These are phyloP conservation scores for Labeo rohita DNA, from an alignment of 2,113 vertebrate species.

Conservation along the genomic window DNA sequence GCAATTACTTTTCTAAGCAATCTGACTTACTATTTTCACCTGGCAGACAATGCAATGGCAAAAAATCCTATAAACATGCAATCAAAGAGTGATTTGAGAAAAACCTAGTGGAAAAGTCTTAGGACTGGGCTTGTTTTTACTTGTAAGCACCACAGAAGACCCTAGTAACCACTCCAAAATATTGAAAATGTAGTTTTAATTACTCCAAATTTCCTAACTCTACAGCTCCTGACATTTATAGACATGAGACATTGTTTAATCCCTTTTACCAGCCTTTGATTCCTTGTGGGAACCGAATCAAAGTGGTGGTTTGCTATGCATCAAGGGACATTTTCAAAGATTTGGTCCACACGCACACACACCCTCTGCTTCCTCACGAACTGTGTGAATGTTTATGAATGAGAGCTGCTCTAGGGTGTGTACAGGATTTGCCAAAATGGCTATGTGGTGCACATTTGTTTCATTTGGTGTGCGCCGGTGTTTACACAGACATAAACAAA, in stretches of 20 bases:
- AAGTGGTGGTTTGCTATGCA: background rate
- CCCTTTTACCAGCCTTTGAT: background rate
- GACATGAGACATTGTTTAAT: background rate
- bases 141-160: background rate
- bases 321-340: constrained; percentile 3
- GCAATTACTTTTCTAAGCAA: background rate
- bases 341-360: background rate
- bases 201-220: too few relatives aligned
- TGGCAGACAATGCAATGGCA: background rate
- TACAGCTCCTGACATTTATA: background rate
- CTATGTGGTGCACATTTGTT: constrained; percentile 8
- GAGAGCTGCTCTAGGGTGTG: constrained; percentile 13
- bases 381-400: constrained; percentile 35
- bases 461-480: constrained; percentile 9
- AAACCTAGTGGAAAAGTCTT: background rate
- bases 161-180: background rate
- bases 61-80: background rate
- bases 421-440: constrained; percentile 13
- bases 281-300: constrained; percentile 8
- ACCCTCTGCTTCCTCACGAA: background rate
- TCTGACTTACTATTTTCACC: background rate
- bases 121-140: background rate
- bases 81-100: background rate
- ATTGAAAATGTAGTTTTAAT: background rate
- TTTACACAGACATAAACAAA: constrained; percentile 30